Conservation (phyloP, 2,113 vertebrate genomes). For the Melanerpes formicivorus region DNA sequence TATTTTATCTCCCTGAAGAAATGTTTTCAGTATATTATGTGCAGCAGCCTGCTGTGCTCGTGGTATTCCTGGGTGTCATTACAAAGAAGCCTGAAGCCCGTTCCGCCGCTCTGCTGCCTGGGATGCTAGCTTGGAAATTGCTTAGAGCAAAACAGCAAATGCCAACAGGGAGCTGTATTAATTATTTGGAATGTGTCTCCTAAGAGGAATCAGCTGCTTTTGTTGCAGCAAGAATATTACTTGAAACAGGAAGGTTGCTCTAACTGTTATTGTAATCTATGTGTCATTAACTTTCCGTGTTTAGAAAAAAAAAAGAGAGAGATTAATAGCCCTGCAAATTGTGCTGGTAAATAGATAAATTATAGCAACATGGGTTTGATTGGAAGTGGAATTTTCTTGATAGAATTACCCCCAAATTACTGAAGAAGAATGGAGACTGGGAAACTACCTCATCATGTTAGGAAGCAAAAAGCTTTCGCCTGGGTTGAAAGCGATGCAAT, state of each 20-base stretch:
- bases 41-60: background rate
- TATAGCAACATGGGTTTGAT: slow-evolving; percentile 53
- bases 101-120: slow-evolving; percentile 17
- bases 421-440: background rate
- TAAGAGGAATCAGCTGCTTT: slow-evolving; percentile 78
- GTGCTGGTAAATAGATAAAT: slow-evolving; percentile 70
- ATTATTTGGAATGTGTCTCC: slow-evolving; percentile 84
- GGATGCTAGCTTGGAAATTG: slow-evolving; percentile 52
- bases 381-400: slow-evolving; percentile 18
- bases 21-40: slow-evolving; percentile 47
- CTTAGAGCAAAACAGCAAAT: slow-evolving; percentile 71
- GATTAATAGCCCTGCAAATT: slow-evolving; percentile 76
- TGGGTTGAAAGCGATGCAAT: background rate
- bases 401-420: background rate
- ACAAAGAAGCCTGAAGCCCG: slow-evolving; percentile 45
- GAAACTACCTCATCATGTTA: background rate
- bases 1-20: slow-evolving; percentile 45
- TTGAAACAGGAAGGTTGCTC: slow-evolving; percentile 77
- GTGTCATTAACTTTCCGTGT: slow-evolving; percentile 80
- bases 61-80: slow-evolving; percentile 70
- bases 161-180: slow-evolving; percentile 80
- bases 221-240: slow-evolving; percentile 78
- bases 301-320: slow-evolving; percentile 66
- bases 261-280: slow-evolving; percentile 77
- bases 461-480: background rate